Evolutionary conservation across 1,140 invertebrate genomes (phyloP).

Genomic region (Lordiphosa stackelbergi): DNA sequence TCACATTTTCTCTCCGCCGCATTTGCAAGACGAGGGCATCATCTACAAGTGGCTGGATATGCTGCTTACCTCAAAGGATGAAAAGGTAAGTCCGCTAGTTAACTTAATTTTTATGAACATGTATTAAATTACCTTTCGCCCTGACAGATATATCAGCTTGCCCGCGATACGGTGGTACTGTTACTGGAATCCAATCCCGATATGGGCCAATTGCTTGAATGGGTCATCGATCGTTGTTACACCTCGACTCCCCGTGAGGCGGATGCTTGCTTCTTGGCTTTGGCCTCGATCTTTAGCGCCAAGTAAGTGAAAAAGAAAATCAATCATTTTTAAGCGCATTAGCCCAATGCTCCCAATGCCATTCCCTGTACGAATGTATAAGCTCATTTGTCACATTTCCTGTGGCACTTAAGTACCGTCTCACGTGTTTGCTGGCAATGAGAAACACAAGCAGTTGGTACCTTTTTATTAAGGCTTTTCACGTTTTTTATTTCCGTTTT

Average conservation of each 20-base stretch:
- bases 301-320: conserved; percentile 81
- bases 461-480: conserved; percentile 36
- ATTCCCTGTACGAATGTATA: conserved; percentile 7
- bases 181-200: conserved; percentile 98
- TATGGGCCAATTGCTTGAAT: conserved; percentile 93
- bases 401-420: conserved; percentile 32
- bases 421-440: conserved; percentile 41
- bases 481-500: conserved; percentile 27
- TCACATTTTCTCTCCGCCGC: conserved; percentile 91
- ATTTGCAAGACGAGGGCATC: conserved; percentile 92
- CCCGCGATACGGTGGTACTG: conserved; percentile 94
- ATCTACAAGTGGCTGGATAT: conserved; percentile 96
- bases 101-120: no score
- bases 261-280: conserved; percentile 95
- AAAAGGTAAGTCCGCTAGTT: conserved; percentile 82
- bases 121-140: conserved; percentile 19
- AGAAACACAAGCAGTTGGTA: conserved; percentile 1
- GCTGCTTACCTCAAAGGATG: conserved; percentile 91
- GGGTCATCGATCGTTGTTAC: conserved; percentile 98
- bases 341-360: conserved; percentile 2
- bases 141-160: conserved; percentile 90
- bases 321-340: conserved; percentile 47
- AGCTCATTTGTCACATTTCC: conserved; percentile 29
- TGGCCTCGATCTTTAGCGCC: conserved; percentile 97
- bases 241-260: conserved; percentile 93